Evolutionary conservation across 2,797 vertebrate species (phyloP).

Genomic region (Capromys pilorides): DNA sequence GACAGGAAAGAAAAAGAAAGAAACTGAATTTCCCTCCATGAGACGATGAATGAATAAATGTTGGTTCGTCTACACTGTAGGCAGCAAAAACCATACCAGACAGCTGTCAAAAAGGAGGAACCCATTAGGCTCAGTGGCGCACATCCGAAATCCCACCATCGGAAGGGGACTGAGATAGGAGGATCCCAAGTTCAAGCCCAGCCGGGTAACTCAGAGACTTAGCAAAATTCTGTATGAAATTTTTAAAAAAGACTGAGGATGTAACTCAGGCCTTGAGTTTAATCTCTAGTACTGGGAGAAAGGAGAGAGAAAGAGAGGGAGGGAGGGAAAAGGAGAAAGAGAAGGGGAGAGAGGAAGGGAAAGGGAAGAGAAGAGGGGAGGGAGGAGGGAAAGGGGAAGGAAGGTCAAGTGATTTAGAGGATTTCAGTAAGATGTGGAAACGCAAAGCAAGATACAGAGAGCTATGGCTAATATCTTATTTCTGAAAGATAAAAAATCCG

Average conservation of each 20-base stretch:
- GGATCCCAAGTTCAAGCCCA: background rate
- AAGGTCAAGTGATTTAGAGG: background rate
- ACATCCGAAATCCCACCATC: background rate
- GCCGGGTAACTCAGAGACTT: background rate
- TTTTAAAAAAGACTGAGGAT: background rate
- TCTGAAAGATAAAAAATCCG: background rate
- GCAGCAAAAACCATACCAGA: accelerated
- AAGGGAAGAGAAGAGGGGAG: accelerated
- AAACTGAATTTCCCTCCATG: background rate
- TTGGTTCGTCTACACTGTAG: accelerated
- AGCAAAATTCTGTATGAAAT: background rate
- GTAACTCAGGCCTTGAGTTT: background rate
- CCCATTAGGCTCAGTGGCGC: too few relatives aligned
- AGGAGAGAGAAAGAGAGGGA: accelerated
- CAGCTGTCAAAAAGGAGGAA: background rate
- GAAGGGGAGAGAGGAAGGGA: too few relatives aligned
- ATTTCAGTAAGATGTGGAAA: background rate
- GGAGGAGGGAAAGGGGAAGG: accelerated
- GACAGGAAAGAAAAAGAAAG: background rate
- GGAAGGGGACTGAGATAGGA: background rate
- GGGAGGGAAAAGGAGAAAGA: too few relatives aligned
- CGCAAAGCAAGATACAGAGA: background rate
- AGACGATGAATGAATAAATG: background rate
- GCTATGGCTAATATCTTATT: background rate
- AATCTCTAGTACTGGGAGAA: background rate